Evolutionary conservation across 2,888 invertebrate genomes (phyloP), one percentile per base, ranked within the genome.

Genomic region (Lingula anatina): DNA sequence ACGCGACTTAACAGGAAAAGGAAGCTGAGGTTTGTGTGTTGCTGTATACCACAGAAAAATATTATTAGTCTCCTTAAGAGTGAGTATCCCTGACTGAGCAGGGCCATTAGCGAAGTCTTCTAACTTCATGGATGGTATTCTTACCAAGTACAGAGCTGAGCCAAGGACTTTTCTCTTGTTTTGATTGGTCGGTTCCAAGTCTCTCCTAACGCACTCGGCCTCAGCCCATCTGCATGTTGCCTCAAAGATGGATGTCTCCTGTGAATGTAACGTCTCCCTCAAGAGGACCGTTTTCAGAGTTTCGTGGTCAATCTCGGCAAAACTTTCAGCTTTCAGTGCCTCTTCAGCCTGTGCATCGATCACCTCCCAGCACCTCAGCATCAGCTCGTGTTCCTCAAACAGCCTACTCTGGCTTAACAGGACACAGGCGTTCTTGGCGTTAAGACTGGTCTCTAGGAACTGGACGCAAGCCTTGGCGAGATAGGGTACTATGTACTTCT

Each of bases 321-420:
- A 95, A 62, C 94, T 94, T 71, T 95, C 95, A 0, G 94, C 93
- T 62, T 87, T 87, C 64, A 96, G 83, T 50, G 95, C 94, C 87
- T 95, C 90, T 81, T 94, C 93, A 71, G 95, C 94, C 89, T 90
- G 81, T 48, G 95, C 95, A 80, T 95, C 95, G 75, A 96, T 94
- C 56, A 95, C 94, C 47, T 74, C 69, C 75, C 75, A 75, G 55
- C 73, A 76, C 39, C 73, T 83, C 79, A 92, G 89, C 92, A 94
- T 94, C 64, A 96, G 83, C 75, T 95, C 94, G 51, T 92, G 90
- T 79, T 96, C 95, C 80, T 96, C 95, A 81, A 95, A 95, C 51
- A 96, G 83, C 64, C 93, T 83, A 59, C 93, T 92, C 79, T 96
- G 95, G 78, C 93, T 93, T 68, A 96, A 83, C 62, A 96, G 84